Conservation (phyloP, 2,797 vertebrate genomes). For the Gephyroberyx darwinii region DNA sequence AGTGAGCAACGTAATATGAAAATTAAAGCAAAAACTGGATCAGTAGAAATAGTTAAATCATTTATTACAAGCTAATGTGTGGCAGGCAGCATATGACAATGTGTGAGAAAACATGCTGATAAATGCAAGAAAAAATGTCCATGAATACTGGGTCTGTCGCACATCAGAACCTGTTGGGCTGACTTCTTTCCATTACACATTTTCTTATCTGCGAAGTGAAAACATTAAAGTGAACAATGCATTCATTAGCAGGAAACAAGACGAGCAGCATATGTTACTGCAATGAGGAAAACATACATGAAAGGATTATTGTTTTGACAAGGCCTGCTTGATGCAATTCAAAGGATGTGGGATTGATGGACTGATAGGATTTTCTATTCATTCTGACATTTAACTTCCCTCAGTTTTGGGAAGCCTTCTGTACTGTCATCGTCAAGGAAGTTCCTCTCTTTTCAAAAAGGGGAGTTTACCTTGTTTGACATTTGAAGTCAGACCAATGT, state of each 20-base stretch:
- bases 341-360: constrained; percentile 50
- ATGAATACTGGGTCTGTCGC: constrained; percentile 1
- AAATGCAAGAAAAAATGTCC: not conserved
- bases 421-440: constrained; percentile 51
- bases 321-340: constrained; percentile 40
- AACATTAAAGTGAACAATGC: constrained; percentile 18
- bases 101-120: constrained; percentile 15
- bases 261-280: constrained; percentile 26
- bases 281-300: constrained; percentile 34
- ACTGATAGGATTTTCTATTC: constrained; percentile 47
- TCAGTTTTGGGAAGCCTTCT: constrained; percentile 45
- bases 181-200: constrained; percentile 6
- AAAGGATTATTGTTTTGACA: constrained; percentile 52
- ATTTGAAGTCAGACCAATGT: constrained; percentile 59
- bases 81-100: constrained; percentile 20
- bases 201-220: not conserved
- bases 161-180: not conserved
- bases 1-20: not conserved
- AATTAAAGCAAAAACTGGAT: constrained; percentile 9
- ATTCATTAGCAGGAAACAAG: constrained; percentile 20
- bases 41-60: not conserved
- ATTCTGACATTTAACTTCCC: constrained; percentile 63
- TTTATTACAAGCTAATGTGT: not conserved
- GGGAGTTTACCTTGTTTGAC: constrained; percentile 61
- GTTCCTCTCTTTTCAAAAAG: constrained; percentile 46